These are phyloP conservation scores for Lamellibrachia satsuma DNA, from an alignment of 2,888 invertebrate genomes.

Conservation along the genomic window DNA sequence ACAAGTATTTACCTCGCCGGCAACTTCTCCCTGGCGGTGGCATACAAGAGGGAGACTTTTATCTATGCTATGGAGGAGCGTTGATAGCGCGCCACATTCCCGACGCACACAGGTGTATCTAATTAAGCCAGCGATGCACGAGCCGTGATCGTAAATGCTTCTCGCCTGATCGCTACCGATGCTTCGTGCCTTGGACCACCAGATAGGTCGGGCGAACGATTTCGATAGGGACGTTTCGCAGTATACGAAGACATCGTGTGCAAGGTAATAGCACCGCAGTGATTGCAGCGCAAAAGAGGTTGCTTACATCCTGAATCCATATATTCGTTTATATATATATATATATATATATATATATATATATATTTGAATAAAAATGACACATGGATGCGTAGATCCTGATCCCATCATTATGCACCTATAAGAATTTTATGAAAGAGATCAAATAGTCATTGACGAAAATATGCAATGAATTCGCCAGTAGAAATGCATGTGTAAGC, in stretches of 20 bases:
- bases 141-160: slow-evolving; percentile 13
- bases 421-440: too few relatives aligned
- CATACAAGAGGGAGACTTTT: neutral
- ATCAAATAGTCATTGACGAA: too few relatives aligned
- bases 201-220: neutral
- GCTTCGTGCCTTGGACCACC: neutral
- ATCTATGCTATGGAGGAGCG: neutral
- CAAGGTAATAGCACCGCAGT: neutral
- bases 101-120: neutral
- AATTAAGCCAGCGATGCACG: neutral
- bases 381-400: too few relatives aligned
- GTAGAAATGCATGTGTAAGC: too few relatives aligned
- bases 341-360: too few relatives aligned
- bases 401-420: too few relatives aligned
- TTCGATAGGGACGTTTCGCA: neutral
- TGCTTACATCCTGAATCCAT: too few relatives aligned
- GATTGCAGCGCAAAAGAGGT: neutral
- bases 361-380: too few relatives aligned
- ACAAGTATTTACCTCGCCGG: neutral
- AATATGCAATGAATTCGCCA: too few relatives aligned
- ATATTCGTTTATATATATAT: too few relatives aligned
- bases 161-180: neutral
- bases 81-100: neutral
- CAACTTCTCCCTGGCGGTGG: neutral
- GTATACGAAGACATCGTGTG: neutral